Percentiles rank a stretch among this genome's conserved stretches.
phyloP scores from a whole-genome alignment of 1,140 invertebrate species.

The Wiebesia pumilae region DNA sequence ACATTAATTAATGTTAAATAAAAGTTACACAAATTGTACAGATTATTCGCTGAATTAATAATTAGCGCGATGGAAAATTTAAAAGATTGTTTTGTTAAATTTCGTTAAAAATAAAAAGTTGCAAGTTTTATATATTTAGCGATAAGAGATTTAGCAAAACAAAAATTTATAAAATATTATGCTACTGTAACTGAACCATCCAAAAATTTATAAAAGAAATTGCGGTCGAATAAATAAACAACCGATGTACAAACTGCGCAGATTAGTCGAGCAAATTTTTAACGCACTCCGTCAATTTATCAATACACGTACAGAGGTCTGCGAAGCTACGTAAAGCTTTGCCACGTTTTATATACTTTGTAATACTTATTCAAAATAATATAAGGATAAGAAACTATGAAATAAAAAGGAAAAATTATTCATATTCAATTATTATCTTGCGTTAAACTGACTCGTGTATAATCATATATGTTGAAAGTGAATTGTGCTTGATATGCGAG shows the following conservation, averaged over 20 bases:
- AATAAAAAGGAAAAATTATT: no score
- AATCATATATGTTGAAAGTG: no score
- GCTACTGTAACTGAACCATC: not conserved
- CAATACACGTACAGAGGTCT: not conserved
- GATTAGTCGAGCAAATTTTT: slow-evolving; percentile 36
- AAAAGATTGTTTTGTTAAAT: not conserved
- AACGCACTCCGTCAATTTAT: not conserved
- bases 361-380: no score
- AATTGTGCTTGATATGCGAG: no score
- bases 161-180: slow-evolving; percentile 19
- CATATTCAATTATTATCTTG: no score
- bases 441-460: no score
- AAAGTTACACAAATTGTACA: no score
- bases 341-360: not conserved
- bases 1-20: no score
- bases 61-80: not conserved
- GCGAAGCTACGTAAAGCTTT: not conserved
- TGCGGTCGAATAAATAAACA: slow-evolving; percentile 27
- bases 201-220: slow-evolving; percentile 29
- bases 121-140: not conserved
- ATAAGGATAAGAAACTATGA: no score
- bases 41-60: no score
- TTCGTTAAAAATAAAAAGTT: no score
- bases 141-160: not conserved
- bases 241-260: not conserved